Evolutionary conservation across 1,140 invertebrate genomes (phyloP).

Genomic region (Drosophila sturtevanti): DNA sequence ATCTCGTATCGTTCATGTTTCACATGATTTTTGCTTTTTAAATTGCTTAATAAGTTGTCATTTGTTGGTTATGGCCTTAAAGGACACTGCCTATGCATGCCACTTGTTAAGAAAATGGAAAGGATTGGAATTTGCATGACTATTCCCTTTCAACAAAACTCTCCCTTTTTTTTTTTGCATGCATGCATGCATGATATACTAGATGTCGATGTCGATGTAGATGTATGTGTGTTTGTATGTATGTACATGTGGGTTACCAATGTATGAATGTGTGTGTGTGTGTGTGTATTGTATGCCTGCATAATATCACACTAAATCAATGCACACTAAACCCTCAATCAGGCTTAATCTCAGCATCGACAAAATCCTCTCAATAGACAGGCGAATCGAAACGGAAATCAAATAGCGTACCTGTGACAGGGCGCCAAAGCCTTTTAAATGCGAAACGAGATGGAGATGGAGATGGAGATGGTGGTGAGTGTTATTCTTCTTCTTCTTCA

Average conservation of each 20-base stretch:
- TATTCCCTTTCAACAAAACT: neutral
- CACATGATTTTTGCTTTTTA: too few relatives aligned
- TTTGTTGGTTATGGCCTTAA: too few relatives aligned
- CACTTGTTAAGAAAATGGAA: neutral
- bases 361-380: slow-evolving; percentile 8
- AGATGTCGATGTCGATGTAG: too few relatives aligned
- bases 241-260: neutral
- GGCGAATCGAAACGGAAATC: slow-evolving; percentile 7
- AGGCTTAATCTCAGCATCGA: slow-evolving; percentile 7
- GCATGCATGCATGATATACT: too few relatives aligned
- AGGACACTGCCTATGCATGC: too few relatives aligned
- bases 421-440: slow-evolving; percentile 1
- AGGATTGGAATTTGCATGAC: neutral
- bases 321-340: slow-evolving; percentile 8
- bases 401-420: slow-evolving; percentile 7
- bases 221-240: slow-evolving; percentile 15
- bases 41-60: too few relatives aligned
- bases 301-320: slow-evolving; percentile 10
- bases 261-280: slow-evolving; percentile 35
- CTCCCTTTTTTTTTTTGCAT: neutral
- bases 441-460: neutral
- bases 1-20: too few relatives aligned
- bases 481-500: too few relatives aligned
- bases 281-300: neutral
- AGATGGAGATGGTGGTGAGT: neutral